Base-by-base conservation (phyloP, 1,140 invertebrate species). In the Hirudo medicinalis region DNA sequence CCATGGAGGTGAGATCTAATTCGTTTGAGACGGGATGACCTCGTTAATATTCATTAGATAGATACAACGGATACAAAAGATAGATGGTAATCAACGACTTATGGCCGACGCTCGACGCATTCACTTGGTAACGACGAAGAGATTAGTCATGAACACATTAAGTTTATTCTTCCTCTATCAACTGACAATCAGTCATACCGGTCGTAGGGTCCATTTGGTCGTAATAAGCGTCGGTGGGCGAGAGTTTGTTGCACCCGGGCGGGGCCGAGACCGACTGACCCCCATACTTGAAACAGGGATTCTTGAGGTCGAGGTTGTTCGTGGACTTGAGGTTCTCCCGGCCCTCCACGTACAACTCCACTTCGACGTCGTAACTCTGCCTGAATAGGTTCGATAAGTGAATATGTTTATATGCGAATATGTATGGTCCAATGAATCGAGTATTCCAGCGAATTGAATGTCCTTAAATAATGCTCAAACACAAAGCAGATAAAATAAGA, bases 361-460 rank as follows among this genome's bases (percentile, higher is more conserved):
- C 96, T 22, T 93, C 94, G n/a, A 98, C 93, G 84, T 99, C 95
- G 79, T 99, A 98, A 77, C 93, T 97, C 86, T 98, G 95, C 81
- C 89, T 82, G 73, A 72, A 25, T 11, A n/a, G 54, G 57, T 15
- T 63, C 20, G 15, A 32, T 63, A n/a, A 57, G 57, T 32, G 57
- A 8, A 25, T 60, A 22, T n/a, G 4, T 11, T 22, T 13, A 11
- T 1, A 63, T 4, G 29, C 8, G 29, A 22, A 63, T 0, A 63
- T 63, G 20, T 25, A 32, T 8, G 20, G 20, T 13, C 19, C 11
- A 20, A 63, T n/a, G 57, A 63, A 63, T 63, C 32, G 6, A 36
- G 2, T 6, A 36, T 36, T 36, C 2, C 6, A n/a, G n/a, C n/a
- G n/a, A n/a, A n/a, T n/a, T n/a, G n/a, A n/a, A n/a, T n/a, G n/a